Evolutionary conservation across 23 tunicate species (phyloP).

Genomic region (Aplidium turbinatum): DNA sequence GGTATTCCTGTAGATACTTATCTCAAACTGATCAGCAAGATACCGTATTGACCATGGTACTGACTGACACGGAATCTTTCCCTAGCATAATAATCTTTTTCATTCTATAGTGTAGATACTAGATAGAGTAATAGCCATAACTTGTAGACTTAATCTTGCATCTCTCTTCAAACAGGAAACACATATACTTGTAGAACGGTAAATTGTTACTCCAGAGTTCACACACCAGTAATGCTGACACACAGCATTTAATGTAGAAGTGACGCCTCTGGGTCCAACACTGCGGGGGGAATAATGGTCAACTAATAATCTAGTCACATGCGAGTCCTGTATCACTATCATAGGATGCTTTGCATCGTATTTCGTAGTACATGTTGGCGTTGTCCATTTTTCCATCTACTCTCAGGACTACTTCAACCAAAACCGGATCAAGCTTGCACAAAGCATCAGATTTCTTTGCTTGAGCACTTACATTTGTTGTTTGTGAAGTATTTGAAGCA

Average conservation of each 20-base stretch:
- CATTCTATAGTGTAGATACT: too few relatives aligned
- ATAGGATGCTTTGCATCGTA: background rate
- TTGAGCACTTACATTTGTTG: too few relatives aligned
- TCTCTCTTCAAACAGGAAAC: conserved; percentile 2
- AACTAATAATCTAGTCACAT: conserved; percentile 1
- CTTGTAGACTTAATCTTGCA: background rate
- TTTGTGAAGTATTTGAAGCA: too few relatives aligned
- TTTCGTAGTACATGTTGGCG: background rate
- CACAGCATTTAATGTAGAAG: background rate
- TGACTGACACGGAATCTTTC: too few relatives aligned
- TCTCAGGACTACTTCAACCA: conserved; percentile 6
- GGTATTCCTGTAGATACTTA: too few relatives aligned
- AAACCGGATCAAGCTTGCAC: background rate
- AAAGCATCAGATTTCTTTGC: background rate
- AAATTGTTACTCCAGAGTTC: background rate
- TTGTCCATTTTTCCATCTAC: conserved; percentile 2
- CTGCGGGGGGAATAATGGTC: background rate
- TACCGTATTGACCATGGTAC: too few relatives aligned
- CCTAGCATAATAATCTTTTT: too few relatives aligned
- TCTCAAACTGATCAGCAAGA: too few relatives aligned
- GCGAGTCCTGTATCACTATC: background rate
- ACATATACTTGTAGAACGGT: background rate
- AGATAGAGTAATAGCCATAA: background rate
- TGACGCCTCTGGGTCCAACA: background rate
- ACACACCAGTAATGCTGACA: background rate